Evolutionary conservation across 2,888 invertebrate species (phyloP), one percentile per base, ranked within the genome.

Genomic region (Helleia helle): DNA sequence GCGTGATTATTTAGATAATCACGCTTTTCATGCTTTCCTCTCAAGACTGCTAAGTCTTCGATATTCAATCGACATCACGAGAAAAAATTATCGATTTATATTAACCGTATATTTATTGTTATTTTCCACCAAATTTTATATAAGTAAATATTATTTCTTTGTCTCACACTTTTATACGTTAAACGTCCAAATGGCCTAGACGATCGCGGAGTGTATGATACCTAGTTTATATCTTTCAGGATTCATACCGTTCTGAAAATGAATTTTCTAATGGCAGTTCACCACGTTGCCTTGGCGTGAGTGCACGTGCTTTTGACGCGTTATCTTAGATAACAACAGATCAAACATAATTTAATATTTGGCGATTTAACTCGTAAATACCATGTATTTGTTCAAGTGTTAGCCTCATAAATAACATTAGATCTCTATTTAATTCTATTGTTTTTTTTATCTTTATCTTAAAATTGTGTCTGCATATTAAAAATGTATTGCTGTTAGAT

Each of bases 271-370:
- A 11, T 22, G 38, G 13, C 43, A 49, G 49, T 49, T 42, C 27
- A 27, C 43, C 49, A 43, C 49, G 45, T 36, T 34, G 44, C 40
- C 34, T 36, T 11, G 15, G 26, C 15, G 40, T 4, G 41, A 13
- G 12, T 17, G 40, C n/a, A 37, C 48, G 45, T 11, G 28, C 40
- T 12, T 14, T 13, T n/a, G n/a, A 13, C 25, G 11, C 14, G 18
- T 36, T 36, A 40, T 18, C 26, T 30, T 11, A 40, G 31, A 40
- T 31, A 39, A 14, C 12, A 24, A 14, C 17, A 24, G 15, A 14
- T 40, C 24, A 40, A 24, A 30, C 3, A 31, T 25, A 15, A 40
- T 25, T 12, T 40, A 5, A 31, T 31, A 40, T 40, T 30, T 40
- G 31, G 31, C 31, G 40, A 40, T 40, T 31, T 40, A 17, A 26